Conservation (phyloP, 2,888 invertebrate genomes). For the Belgica antarctica region DNA sequence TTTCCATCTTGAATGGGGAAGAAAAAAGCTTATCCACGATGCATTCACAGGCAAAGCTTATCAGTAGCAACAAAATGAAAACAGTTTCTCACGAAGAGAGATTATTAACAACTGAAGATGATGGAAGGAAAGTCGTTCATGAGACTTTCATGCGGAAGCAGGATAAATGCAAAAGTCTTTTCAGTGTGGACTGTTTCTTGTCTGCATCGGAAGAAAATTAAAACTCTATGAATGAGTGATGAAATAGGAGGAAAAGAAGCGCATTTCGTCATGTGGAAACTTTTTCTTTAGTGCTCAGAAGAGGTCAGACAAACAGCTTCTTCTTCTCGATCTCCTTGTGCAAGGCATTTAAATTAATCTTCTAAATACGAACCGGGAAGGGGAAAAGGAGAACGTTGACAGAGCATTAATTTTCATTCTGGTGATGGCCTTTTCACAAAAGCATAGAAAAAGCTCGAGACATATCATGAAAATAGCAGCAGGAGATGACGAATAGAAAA, state of each 20-base stretch:
- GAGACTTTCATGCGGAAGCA: conserved; percentile 19
- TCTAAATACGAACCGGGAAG: not conserved
- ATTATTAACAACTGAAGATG: not conserved
- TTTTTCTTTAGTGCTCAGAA: not conserved
- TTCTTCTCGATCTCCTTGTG: not conserved
- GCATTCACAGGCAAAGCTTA: not conserved
- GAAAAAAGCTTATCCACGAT: too few species aligned
- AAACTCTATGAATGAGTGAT: not conserved
- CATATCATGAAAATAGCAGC: not conserved
- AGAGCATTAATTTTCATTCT: conserved; percentile 28
- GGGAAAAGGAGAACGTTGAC: not conserved
- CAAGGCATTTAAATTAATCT: conserved; percentile 29
- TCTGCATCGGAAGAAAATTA: too few species aligned
- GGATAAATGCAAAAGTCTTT: not conserved
- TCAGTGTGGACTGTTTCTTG: not conserved
- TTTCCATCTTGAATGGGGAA: not conserved
- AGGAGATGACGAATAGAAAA: not conserved
- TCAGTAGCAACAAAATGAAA: conserved; percentile 9
- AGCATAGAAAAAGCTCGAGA: not conserved
- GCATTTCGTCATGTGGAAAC: not conserved
- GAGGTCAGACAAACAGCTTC: conserved; percentile 25
- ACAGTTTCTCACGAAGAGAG: not conserved
- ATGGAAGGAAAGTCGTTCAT: conserved; percentile 8
- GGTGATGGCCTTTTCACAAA: not conserved
- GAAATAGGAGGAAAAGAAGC: not conserved